Base-by-base conservation (phyloP, 2,113 vertebrate species). In the Limanda limanda region DNA sequence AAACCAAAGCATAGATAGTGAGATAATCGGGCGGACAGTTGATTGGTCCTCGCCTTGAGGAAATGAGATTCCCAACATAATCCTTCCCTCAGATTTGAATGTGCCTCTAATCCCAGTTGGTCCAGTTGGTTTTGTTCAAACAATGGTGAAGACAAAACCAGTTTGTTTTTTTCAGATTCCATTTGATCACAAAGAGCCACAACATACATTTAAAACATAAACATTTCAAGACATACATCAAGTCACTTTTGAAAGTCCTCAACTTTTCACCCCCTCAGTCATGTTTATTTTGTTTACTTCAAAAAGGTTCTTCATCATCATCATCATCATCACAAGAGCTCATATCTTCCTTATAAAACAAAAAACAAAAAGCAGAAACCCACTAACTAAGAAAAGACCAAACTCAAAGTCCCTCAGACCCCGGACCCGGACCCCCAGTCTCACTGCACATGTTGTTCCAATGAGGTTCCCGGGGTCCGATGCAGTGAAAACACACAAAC, bases 361-460 rank as follows among this genome's bases (percentile, higher is more conserved):
- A 60, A 27, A 21, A 59, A 24, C 25, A 45, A 9, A 20, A 20
- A 0, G 59, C 18, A 54, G 15, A 67, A 37, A 58, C 0, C 23
- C 27, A 65, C 15, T 25, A 25, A 66, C 23, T 25, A 48, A 18
- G 45, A 48, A 18, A 48, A 48, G 17, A 3, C 45, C 17, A 54
- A 52, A 20, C 48, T 20, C 8, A 14, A 21, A 24, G 10, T 79
- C 69, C 74, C 48, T 76, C 70, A 76, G 72, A 79, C 68, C 83
- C 79, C 75, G 76, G 85, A 74, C 65, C 73, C 48, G 77, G 72
- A 74, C 23, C 73, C 65, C 12, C 58, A 11, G 31, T 54, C 77
- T 67, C 77, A 35, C 66, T 54, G 25, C 79, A 84, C 74, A 76
- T 42, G 62, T 75, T 84, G 76, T 77, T 82, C 40, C 66, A 78